Evolutionary conservation across 2,113 vertebrate species (phyloP).

Genomic region (Bubo blakistoni): DNA sequence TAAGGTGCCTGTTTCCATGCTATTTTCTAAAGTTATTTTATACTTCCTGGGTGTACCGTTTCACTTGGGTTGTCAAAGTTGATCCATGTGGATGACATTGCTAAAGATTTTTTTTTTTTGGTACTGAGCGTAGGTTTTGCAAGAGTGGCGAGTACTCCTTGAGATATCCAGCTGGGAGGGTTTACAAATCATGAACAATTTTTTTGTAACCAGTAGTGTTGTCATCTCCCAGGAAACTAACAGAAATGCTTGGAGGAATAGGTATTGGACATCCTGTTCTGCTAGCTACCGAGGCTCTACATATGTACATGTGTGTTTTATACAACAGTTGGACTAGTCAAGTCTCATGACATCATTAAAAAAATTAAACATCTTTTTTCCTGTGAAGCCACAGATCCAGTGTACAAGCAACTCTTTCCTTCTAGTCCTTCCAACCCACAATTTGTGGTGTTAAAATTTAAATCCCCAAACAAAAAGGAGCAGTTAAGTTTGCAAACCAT

Average conservation of each 20-base stretch:
- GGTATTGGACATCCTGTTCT: background rate
- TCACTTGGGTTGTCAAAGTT: background rate
- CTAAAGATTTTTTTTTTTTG: background rate
- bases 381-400: background rate
- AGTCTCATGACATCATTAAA: background rate
- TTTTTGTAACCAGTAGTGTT: background rate
- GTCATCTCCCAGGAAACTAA: background rate
- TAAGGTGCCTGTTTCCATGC: background rate
- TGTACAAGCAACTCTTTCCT: background rate
- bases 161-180: background rate
- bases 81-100: background rate
- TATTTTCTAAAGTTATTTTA: background rate
- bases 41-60: background rate
- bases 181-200: background rate
- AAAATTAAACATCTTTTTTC: background rate
- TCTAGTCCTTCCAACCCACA: background rate
- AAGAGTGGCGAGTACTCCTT: fast-evolving
- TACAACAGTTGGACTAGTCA: background rate
- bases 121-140: background rate
- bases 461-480: background rate
- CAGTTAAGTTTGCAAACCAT: background rate
- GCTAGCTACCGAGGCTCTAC: background rate
- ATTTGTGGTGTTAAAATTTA: background rate
- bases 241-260: background rate
- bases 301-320: background rate